Conservation (phyloP, 2,888 invertebrate genomes). For the Agelastica alni region DNA sequence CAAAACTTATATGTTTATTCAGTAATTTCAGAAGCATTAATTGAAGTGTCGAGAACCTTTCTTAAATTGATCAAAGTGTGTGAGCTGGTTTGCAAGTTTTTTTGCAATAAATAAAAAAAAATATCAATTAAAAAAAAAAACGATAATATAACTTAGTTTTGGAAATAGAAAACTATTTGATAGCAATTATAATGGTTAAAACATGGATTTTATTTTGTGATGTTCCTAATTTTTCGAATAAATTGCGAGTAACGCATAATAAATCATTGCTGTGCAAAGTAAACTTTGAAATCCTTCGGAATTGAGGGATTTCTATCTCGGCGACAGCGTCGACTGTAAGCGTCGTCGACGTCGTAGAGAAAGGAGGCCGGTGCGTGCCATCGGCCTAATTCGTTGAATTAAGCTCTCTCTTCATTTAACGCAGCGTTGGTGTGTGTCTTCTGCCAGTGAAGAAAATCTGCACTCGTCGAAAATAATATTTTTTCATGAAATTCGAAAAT, state of each 20-base stretch:
- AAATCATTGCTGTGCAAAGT: neutral
- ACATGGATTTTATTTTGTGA: no score
- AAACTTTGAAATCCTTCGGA: slow-evolving; percentile 1
- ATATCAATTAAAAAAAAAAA: no score
- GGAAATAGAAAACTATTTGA: no score
- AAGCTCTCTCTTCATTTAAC: slow-evolving; percentile 5
- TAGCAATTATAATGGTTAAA: no score
- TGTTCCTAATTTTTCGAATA: no score
- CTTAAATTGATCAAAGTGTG: no score
- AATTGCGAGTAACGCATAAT: slow-evolving; percentile 1
- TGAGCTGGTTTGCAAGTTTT: no score
- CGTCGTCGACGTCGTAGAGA: neutral
- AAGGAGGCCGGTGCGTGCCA: slow-evolving; percentile 9
- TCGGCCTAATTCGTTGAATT: slow-evolving; percentile 11
- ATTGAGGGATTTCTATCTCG: slow-evolving; percentile 8
- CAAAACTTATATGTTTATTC: no score
- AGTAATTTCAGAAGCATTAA: no score
- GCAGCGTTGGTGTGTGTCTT: neutral
- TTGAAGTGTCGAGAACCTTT: no score
- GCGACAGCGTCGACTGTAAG: slow-evolving; percentile 1
- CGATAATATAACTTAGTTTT: no score
- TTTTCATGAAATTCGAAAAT: neutral
- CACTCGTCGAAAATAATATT: neutral
- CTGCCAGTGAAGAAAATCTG: neutral
- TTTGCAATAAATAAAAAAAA: no score